Evolutionary conservation across 2,113 vertebrate genomes (phyloP).

Genomic region (Paramisgurnus dabryanus): DNA sequence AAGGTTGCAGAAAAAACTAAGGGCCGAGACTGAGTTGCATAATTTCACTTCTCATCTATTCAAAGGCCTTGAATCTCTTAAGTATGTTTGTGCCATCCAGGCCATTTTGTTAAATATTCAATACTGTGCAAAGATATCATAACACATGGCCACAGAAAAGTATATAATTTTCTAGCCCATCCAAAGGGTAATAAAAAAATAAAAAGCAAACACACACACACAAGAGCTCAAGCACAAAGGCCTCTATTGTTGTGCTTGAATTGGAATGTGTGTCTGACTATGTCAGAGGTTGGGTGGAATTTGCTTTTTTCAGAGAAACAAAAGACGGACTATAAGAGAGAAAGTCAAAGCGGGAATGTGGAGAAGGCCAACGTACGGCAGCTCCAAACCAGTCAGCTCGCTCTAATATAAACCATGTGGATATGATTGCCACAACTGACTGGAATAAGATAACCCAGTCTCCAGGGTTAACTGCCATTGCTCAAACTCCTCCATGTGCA

Average conservation of each 20-base stretch:
- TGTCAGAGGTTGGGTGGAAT: constrained; percentile 67
- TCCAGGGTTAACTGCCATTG: constrained; percentile 18
- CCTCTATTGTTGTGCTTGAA: constrained; percentile 65
- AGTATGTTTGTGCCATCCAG: too few relatives aligned
- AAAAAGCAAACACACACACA: constrained; percentile 67
- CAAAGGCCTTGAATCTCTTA: too few relatives aligned
- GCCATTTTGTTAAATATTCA: too few relatives aligned
- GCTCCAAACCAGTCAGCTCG: constrained; percentile 25
- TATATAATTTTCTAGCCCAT: constrained; percentile 64
- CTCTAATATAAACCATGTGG: constrained; percentile 49
- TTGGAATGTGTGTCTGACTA: constrained; percentile 68
- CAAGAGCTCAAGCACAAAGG: constrained; percentile 67
- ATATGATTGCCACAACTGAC: constrained; percentile 34
- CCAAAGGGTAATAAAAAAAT: constrained; percentile 69
- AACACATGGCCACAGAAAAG: constrained; percentile 47
- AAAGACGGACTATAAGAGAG: constrained; percentile 67
- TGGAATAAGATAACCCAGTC: constrained; percentile 9
- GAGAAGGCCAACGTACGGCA: constrained; percentile 23
- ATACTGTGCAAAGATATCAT: not conserved
- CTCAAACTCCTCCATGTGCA: not conserved
- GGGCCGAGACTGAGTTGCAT: too few relatives aligned
- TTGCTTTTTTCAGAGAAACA: constrained; percentile 69
- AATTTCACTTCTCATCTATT: too few relatives aligned
- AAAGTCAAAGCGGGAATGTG: constrained; percentile 39
- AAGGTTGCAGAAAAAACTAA: not conserved